Conservation (phyloP, 1,140 invertebrate genomes). For the Ptiloglossa arizonensis region DNA sequence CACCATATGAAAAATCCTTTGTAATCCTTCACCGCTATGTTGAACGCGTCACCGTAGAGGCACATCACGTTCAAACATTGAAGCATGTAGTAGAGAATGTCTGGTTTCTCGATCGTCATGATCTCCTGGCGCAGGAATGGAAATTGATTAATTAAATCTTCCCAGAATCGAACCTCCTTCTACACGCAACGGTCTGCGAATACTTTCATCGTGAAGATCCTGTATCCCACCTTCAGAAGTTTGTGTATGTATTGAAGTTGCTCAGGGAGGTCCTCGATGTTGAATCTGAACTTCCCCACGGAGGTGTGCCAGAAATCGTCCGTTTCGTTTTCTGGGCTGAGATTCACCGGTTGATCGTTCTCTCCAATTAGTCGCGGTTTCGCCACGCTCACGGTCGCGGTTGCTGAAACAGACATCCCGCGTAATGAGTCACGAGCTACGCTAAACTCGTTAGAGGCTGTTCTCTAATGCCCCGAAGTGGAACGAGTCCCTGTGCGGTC, state of each 20-base stretch:
- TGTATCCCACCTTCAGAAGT: constrained; percentile 87
- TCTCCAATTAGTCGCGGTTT: constrained; percentile 87
- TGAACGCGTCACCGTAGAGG: constrained; percentile 96
- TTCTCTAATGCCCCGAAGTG: background rate
- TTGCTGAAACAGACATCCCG: constrained; percentile 75
- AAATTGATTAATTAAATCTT: background rate
- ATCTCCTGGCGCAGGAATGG: constrained; percentile 85
- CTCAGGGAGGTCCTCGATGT: constrained; percentile 94
- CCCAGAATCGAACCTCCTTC: too few species aligned
- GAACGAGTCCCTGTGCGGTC: background rate
- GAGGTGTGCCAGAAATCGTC: constrained; percentile 95
- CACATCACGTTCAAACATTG: constrained; percentile 95
- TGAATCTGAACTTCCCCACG: constrained; percentile 95
- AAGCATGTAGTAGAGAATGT: constrained; percentile 96
- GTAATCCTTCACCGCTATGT: constrained; percentile 93
- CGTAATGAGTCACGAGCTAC: too few species aligned
- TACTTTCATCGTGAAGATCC: too few species aligned
- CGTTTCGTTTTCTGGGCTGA: constrained; percentile 86
- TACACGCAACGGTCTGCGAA: too few species aligned
- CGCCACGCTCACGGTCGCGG: constrained; percentile 85
- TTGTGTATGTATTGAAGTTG: constrained; percentile 96
- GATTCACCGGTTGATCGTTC: constrained; percentile 86
- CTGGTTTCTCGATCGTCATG: constrained; percentile 91
- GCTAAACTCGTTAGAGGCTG: background rate
- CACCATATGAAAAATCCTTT: constrained; percentile 98